Conservation (phyloP, 2,888 invertebrate species). For the Brachypalpus laphriformis region DNA sequence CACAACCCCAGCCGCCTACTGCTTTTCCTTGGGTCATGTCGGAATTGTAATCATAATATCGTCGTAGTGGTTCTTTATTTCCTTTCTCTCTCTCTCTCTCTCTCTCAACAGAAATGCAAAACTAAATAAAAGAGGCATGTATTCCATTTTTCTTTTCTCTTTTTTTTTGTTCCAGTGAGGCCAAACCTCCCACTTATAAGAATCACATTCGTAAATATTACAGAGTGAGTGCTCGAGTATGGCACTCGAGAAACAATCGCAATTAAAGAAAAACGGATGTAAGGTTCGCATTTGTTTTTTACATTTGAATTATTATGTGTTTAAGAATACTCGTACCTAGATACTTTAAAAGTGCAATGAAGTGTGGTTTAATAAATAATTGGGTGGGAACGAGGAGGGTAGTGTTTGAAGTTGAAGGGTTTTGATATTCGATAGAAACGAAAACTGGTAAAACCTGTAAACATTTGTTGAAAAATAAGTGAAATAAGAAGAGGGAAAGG, state of each 20-base stretch:
- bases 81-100: not conserved
- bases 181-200: constrained; percentile 25
- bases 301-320: not conserved
- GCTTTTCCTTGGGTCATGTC: constrained; percentile 21
- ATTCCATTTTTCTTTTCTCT: constrained; percentile 21
- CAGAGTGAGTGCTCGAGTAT: constrained; percentile 46
- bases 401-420: not conserved
- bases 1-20: constrained; percentile 9
- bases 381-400: not conserved
- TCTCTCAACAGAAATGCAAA: not conserved
- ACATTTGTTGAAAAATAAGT: not conserved
- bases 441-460: too few species aligned
- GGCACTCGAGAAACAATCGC: constrained; percentile 56
- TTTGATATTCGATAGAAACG: not conserved
- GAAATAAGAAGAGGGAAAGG: not conserved
- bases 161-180: constrained; percentile 28
- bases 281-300: not conserved
- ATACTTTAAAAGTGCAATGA: constrained; percentile 44
- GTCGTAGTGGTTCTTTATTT: constrained; percentile 22
- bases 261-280: constrained; percentile 30
- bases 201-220: constrained; percentile 52
- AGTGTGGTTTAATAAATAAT: constrained; percentile 24
- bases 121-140: constrained; percentile 23
- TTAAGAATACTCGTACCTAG: not conserved
- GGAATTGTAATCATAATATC: constrained; percentile 51